phyloP scores from a whole-genome alignment of 2,888 invertebrate species.

The Mechanitis mazaeus region DNA sequence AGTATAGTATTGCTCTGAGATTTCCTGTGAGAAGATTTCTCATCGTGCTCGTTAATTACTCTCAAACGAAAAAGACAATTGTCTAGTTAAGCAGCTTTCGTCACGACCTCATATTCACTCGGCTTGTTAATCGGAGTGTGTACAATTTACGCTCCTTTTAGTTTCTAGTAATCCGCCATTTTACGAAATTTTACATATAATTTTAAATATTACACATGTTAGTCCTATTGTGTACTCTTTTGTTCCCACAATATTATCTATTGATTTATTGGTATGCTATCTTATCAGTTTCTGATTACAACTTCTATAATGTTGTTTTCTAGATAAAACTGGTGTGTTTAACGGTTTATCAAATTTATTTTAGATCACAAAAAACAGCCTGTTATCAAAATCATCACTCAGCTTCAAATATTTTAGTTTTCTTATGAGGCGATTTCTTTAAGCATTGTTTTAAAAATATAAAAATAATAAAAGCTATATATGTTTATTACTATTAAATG shows the following conservation, averaged over 20 bases:
- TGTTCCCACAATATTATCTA: slow-evolving; percentile 34
- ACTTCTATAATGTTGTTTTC: slow-evolving; percentile 25
- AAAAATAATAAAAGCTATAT: too few species aligned
- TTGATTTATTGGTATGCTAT: slow-evolving; percentile 38
- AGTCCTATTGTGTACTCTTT: slow-evolving; percentile 36
- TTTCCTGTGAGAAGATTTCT: slow-evolving; percentile 23
- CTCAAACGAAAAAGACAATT: slow-evolving; percentile 23
- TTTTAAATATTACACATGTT: slow-evolving; percentile 38
- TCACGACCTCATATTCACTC: slow-evolving; percentile 51
- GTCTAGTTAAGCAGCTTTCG: slow-evolving; percentile 38
- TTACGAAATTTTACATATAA: slow-evolving; percentile 35
- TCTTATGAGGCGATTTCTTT: too few species aligned
- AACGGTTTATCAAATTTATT: slow-evolving; percentile 24
- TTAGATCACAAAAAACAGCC: slow-evolving; percentile 9
- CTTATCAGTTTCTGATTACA: slow-evolving; percentile 28
- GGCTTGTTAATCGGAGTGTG: slow-evolving; percentile 57
- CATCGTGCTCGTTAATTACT: slow-evolving; percentile 18
- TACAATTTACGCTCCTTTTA: slow-evolving; percentile 61
- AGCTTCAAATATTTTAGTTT: too few species aligned
- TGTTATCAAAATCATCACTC: too few species aligned
- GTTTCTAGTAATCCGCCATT: slow-evolving; percentile 52
- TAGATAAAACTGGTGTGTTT: slow-evolving; percentile 23
- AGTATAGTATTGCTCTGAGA: slow-evolving; percentile 15
- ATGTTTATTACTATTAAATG: neutral
- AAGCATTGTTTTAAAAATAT: too few species aligned